Evolutionary conservation across 2,797 vertebrate species (phyloP).

Genomic region (Somateria mollissima): DNA sequence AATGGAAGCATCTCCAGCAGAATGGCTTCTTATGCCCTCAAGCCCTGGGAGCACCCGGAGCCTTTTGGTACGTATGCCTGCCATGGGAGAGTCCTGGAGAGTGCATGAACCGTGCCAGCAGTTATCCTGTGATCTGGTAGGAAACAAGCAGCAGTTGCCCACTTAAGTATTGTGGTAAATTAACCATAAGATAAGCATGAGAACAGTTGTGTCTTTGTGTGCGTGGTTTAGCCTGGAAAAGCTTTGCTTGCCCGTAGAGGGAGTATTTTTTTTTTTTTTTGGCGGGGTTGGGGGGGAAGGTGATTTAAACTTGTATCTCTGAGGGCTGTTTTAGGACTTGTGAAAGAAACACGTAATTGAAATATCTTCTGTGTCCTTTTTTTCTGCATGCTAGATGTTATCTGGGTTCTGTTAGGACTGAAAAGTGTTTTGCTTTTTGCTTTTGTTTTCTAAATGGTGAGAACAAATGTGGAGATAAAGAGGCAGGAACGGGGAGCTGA

Average conservation of each 20-base stretch:
- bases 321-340: neutral
- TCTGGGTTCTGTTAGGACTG: neutral
- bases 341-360: neutral
- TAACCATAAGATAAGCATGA: rapidly evolving
- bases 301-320: neutral
- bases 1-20: neutral
- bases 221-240: neutral
- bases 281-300: too few species aligned
- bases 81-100: rapidly evolving
- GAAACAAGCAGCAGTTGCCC: rapidly evolving
- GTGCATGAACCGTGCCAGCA: neutral
- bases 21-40: neutral
- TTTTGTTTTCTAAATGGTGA: neutral
- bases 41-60: rapidly evolving
- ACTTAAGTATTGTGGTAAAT: rapidly evolving
- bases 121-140: neutral
- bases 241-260: neutral
- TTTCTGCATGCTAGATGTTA: rapidly evolving
- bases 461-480: rapidly evolving
- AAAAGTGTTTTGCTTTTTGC: neutral
- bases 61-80: neutral
- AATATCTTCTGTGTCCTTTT: neutral
- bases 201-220: neutral
- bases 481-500: neutral
- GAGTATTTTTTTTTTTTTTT: neutral